phyloP scores from a whole-genome alignment of 2,888 invertebrate genomes.

The Dryadula phaetusa region DNA sequence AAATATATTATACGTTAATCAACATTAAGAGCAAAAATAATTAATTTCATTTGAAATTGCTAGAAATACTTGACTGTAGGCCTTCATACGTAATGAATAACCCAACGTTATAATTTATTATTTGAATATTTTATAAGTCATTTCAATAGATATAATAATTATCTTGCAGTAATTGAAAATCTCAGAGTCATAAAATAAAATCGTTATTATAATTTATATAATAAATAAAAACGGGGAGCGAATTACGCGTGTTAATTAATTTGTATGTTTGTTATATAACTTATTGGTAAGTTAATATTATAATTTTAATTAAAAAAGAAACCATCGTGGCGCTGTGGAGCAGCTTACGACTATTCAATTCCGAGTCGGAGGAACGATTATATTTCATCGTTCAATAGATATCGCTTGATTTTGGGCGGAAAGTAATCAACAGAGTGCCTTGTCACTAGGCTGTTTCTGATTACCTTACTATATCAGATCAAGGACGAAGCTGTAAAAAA shows the following conservation, averaged over 20 bases:
- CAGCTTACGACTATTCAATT: too few species aligned
- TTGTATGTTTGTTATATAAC: not conserved
- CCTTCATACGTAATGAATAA: not conserved
- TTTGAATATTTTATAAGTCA: slow-evolving; percentile 15
- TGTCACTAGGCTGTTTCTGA: too few species aligned
- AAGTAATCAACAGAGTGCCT: too few species aligned
- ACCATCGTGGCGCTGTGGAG: too few species aligned
- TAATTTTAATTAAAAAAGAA: too few species aligned
- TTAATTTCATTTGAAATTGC: not conserved
- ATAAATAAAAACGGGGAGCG: not conserved
- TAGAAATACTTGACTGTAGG: not conserved
- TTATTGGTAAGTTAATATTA: too few species aligned
- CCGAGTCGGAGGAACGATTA: too few species aligned
- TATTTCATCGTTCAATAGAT: too few species aligned
- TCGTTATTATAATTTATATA: slow-evolving; percentile 1
- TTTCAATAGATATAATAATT: slow-evolving; percentile 24
- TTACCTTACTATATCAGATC: too few species aligned
- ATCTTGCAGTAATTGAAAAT: slow-evolving; percentile 9
- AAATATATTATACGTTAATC: not conserved
- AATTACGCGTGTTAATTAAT: slow-evolving; percentile 1
- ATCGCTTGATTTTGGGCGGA: too few species aligned
- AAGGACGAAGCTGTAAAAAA: too few species aligned
- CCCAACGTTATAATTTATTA: not conserved
- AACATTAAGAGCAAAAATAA: not conserved
- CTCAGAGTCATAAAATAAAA: slow-evolving; percentile 5